Evolutionary conservation across 2,888 invertebrate genomes (phyloP).

Genomic region (Epirrhoe tristata): DNA sequence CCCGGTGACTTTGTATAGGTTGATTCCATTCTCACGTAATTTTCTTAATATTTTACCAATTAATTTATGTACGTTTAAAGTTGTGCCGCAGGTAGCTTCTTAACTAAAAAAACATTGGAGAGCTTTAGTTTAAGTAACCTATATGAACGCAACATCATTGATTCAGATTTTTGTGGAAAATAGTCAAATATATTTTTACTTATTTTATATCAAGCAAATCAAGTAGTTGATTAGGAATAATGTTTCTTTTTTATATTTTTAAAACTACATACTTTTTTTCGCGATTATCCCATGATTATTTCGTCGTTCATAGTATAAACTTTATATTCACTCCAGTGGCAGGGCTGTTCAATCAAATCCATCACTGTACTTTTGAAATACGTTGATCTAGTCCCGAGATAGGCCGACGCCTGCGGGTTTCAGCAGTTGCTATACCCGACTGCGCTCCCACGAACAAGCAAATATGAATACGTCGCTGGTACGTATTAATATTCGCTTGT

Average conservation of each 20-base stretch:
- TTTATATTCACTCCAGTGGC: constrained; percentile 34
- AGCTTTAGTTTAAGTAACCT: neutral
- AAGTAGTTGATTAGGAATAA: too few species aligned
- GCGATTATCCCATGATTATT: constrained; percentile 13
- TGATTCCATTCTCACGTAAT: constrained; percentile 41
- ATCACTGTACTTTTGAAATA: constrained; percentile 22
- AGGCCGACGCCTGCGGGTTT: constrained; percentile 42
- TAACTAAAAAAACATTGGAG: constrained; percentile 6
- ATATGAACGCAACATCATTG: too few species aligned
- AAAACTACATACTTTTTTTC: too few species aligned
- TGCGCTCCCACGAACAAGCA: constrained; percentile 37
- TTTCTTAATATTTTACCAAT: constrained; percentile 5
- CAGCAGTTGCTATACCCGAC: constrained; percentile 44
- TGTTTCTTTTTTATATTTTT: too few species aligned
- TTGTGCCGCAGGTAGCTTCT: constrained; percentile 29
- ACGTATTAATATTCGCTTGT: constrained; percentile 24
- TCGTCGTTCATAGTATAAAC: constrained; percentile 23
- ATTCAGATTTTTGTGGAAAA: too few species aligned
- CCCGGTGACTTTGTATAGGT: constrained; percentile 52
- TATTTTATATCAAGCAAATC: too few species aligned
- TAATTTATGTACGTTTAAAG: constrained; percentile 20
- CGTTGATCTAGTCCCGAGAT: constrained; percentile 13
- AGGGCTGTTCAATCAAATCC: constrained; percentile 24
- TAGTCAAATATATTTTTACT: too few species aligned
- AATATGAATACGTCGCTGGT: too few species aligned